These are phyloP conservation scores for Morpho deidamia DNA, from an alignment of 2,888 invertebrate genomes.

Conservation along the genomic window DNA sequence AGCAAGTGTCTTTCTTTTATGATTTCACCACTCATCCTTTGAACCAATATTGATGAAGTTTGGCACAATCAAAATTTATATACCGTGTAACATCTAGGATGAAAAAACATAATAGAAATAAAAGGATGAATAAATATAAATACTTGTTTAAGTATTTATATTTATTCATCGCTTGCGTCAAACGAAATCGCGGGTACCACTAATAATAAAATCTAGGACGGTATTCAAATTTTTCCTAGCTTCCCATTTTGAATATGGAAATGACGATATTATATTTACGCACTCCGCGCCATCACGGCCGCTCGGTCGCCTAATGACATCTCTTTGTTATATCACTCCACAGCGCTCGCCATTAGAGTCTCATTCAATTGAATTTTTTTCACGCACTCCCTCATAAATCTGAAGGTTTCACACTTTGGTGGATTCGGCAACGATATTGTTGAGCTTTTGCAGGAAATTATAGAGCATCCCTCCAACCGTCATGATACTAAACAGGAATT, in stretches of 20 bases:
- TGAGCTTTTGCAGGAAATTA: conserved; percentile 13
- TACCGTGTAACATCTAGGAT: too few relatives aligned
- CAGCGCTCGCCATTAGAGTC: conserved; percentile 14
- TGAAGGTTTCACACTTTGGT: conserved; percentile 16
- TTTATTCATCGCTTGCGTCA: too few relatives aligned
- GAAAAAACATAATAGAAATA: too few relatives aligned
- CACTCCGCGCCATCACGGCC: conserved; percentile 9
- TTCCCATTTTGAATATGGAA: conserved; percentile 9
- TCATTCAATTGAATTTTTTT: conserved; percentile 17
- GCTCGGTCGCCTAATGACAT: conserved; percentile 11
- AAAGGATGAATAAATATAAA: too few relatives aligned
- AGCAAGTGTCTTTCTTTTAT: too few relatives aligned
- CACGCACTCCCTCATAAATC: conserved; percentile 16
- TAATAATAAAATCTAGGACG: not conserved
- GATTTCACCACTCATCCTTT: too few relatives aligned
- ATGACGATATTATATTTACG: conserved; percentile 13
- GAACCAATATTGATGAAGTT: too few relatives aligned
- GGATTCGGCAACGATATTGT: conserved; percentile 10
- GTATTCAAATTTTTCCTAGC: conserved; percentile 9
- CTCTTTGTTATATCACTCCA: conserved; percentile 16
- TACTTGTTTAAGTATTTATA: too few relatives aligned
- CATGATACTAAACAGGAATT: not conserved
- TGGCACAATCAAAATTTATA: too few relatives aligned
- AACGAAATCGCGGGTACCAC: too few relatives aligned
- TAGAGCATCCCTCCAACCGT: not conserved